Evolutionary conservation across 2,888 invertebrate genomes (phyloP).

Genomic region (Drosophila barbarae): DNA sequence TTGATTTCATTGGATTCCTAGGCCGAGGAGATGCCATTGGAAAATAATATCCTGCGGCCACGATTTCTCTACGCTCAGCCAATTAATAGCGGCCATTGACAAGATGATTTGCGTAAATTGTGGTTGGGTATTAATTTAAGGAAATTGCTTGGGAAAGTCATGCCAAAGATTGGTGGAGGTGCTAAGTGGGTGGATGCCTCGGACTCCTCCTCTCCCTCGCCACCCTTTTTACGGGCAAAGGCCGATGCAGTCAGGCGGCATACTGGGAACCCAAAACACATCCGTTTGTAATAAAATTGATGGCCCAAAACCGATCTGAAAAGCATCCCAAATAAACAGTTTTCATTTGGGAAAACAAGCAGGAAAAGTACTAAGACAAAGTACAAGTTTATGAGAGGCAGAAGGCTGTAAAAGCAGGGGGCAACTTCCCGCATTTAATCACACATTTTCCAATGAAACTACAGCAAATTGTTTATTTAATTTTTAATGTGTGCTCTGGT

Average conservation of each 20-base stretch:
- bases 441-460: constrained; percentile 74
- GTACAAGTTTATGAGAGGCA: constrained; percentile 18
- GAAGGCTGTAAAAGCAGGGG: constrained; percentile 33
- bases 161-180: constrained; percentile 25
- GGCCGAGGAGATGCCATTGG: constrained; percentile 40
- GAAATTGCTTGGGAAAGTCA: constrained; percentile 43
- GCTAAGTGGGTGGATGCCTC: constrained; percentile 17
- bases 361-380: constrained; percentile 14
- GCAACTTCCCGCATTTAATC: constrained; percentile 64
- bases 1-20: constrained; percentile 57
- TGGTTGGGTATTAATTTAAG: constrained; percentile 40
- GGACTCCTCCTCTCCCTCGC: neutral
- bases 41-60: constrained; percentile 54
- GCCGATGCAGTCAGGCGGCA: constrained; percentile 1
- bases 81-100: constrained; percentile 59
- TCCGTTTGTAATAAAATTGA: constrained; percentile 72
- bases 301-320: constrained; percentile 62
- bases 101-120: constrained; percentile 53
- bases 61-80: constrained; percentile 38
- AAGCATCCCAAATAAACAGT: constrained; percentile 54
- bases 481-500: constrained; percentile 65
- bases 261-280: constrained; percentile 60
- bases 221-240: neutral
- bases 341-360: constrained; percentile 28
- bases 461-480: constrained; percentile 75